Percentiles rank a stretch among this genome's conserved stretches.
These are phyloP conservation scores for Dasypus novemcinctus DNA, from an alignment of 2,113 vertebrate species.

Conservation along the genomic window DNA sequence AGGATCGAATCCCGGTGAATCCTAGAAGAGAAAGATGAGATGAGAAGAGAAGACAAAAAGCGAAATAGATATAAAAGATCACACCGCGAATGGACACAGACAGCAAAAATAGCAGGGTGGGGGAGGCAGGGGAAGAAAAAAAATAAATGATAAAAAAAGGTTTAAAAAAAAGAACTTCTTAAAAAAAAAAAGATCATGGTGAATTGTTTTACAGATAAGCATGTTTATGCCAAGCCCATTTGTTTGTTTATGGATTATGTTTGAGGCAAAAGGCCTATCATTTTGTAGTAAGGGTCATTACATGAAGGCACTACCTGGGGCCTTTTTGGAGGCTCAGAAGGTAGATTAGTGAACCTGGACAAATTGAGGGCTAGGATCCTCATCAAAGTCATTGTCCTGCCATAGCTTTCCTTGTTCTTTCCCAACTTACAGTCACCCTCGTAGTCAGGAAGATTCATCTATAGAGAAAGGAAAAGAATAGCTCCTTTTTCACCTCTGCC, in stretches of 20 bases:
- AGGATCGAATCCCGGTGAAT: too few species aligned
- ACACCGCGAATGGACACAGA: too few species aligned
- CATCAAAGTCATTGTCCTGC: neutral
- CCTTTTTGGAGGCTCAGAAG: neutral
- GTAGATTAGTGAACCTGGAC: rapidly evolving
- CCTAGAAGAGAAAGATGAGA: too few species aligned
- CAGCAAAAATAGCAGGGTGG: too few species aligned
- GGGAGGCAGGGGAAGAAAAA: too few species aligned
- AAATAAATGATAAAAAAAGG: too few species aligned
- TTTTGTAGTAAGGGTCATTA: neutral
- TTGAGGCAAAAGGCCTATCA: neutral
- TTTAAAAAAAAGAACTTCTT: too few species aligned
- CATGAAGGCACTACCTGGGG: neutral
- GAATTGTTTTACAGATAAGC: neutral
- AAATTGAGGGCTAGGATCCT: neutral
- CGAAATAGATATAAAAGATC: too few species aligned
- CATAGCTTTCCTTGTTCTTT: neutral
- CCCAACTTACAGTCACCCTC: neutral
- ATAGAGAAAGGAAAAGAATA: neutral
- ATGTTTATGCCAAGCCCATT: neutral
- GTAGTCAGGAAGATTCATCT: neutral
- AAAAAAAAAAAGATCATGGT: neutral
- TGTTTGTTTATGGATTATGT: neutral
- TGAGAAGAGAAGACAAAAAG: too few species aligned
- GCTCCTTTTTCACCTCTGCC: neutral